Evolutionary conservation across 2,797 vertebrate genomes (phyloP), one percentile per base, ranked within the genome.

Genomic region (Poeciliopsis gracilis): DNA sequence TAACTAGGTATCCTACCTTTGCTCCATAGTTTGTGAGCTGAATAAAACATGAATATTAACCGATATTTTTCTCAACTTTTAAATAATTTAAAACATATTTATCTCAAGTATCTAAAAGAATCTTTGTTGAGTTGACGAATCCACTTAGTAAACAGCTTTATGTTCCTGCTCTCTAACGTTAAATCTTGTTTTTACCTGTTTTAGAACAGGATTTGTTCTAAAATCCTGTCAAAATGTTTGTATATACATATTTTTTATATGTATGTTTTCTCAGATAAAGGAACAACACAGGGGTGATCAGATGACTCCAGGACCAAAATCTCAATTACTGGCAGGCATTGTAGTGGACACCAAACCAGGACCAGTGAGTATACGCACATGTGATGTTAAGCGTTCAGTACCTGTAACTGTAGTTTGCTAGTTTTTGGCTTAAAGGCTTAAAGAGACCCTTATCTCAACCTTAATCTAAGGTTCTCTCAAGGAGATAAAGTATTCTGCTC

Each of bases 301-400:
- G 72, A 99, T 98, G 96, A 98, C 97, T 75, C 91, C 98, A 28
- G 98, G 98, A 88, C 98, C 98, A 25, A 97, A 98, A 46, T 98
- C 97, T 81, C 98, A 98, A 82, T 86, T 98, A 82, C 95, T 99
- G 0, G 97, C 98, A 61, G 97, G 97, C 77, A 98, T 99, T 28
- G 97, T 98, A 77, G 96, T 98, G 91, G 97, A 99, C 90, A 97
- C 96, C 85, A 96, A 97, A 83, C 96, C 97, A 0, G 96, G 96
- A 90, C 95, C 97, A 43, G 98, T 99, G 89, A 97, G 97, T 97
- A 74, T 10, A 77, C 45, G 51, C 61, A 51, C 3, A 1, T 69
- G 61, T 74, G n/a, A 2, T 72, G 11, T 23, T 75, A 63, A 16
- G 43, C 77, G 47, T 45, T 0, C 13, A 77, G 2, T 36, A 41